phyloP scores from a whole-genome alignment of 2,797 vertebrate species.

The Gallinago nigripennis region DNA sequence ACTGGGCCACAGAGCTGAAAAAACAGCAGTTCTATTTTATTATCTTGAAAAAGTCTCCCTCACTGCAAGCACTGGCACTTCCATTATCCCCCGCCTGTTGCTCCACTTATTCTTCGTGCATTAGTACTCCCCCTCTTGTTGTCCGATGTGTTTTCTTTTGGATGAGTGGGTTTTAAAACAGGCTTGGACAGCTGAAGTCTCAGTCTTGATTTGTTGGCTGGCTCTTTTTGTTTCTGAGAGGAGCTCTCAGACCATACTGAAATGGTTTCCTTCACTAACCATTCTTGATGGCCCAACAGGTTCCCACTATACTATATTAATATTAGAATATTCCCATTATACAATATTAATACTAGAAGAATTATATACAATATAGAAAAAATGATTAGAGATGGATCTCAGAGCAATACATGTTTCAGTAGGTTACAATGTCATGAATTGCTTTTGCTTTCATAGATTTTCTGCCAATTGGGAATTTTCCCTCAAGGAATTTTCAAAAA shows the following conservation, averaged over 20 bases:
- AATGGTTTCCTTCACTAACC: not conserved
- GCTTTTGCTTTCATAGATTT: slow-evolving; percentile 30
- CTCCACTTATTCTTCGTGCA: not conserved
- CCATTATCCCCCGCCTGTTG: not conserved
- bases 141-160: not conserved
- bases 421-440: not conserved
- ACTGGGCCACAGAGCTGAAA: not conserved
- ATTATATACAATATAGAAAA: not conserved
- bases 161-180: not conserved
- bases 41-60: not conserved
- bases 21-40: not conserved
- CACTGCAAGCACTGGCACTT: not conserved
- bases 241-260: not conserved
- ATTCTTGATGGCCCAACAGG: not conserved
- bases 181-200: not conserved
- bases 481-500: slow-evolving; percentile 46
- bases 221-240: not conserved
- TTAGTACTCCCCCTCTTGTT: not conserved
- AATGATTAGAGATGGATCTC: not conserved
- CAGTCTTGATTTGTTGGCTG: not conserved
- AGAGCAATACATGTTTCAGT: not conserved
- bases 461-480: slow-evolving; percentile 53
- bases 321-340: too few species aligned
- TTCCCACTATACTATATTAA: not conserved
- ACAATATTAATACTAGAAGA: not conserved